Conservation (phyloP, 1,140 invertebrate species). For the Listronotus bonariensis region DNA sequence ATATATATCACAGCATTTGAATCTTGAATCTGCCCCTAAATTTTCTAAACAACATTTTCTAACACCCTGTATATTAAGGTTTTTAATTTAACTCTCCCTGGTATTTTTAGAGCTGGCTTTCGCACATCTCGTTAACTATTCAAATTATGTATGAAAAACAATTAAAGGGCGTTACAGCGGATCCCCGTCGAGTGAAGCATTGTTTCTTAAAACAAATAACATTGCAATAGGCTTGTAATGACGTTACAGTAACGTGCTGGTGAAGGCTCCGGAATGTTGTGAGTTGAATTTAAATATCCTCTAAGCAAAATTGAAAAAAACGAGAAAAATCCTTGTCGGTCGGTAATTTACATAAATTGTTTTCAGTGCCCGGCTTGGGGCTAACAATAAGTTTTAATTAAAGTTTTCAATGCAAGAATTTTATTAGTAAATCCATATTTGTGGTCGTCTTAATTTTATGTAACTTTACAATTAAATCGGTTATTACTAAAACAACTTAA, state of each 20-base stretch:
- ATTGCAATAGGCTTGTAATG: conserved; percentile 33
- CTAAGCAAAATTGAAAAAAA: conserved; percentile 6
- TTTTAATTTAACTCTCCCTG: conserved; percentile 12
- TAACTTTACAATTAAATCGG: too few species aligned
- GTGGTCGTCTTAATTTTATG: too few species aligned
- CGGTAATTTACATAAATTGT: conserved; percentile 3
- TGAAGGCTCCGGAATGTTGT: conserved; percentile 14
- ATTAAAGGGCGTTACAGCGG: conserved; percentile 26
- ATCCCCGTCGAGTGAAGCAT: conserved; percentile 28
- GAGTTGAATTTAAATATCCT: conserved; percentile 20
- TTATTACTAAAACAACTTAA: too few species aligned
- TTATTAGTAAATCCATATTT: too few species aligned
- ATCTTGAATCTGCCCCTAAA: too few species aligned
- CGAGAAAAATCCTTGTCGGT: conserved; percentile 2
- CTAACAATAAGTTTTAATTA: background rate
- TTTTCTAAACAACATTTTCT: too few species aligned
- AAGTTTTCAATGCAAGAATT: too few species aligned
- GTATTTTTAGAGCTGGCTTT: background rate
- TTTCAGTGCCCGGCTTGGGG: background rate
- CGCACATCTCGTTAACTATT: conserved; percentile 20
- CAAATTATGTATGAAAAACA: conserved; percentile 34
- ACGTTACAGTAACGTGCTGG: conserved; percentile 18
- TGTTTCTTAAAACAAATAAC: conserved; percentile 36
- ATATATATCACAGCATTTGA: too few species aligned
- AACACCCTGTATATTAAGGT: too few species aligned